A percentile compares a stretch with the other conserved stretches of the same genome.
Evolutionary conservation across 1,140 invertebrate genomes (phyloP).

Genomic region (Nomia melanderi): DNA sequence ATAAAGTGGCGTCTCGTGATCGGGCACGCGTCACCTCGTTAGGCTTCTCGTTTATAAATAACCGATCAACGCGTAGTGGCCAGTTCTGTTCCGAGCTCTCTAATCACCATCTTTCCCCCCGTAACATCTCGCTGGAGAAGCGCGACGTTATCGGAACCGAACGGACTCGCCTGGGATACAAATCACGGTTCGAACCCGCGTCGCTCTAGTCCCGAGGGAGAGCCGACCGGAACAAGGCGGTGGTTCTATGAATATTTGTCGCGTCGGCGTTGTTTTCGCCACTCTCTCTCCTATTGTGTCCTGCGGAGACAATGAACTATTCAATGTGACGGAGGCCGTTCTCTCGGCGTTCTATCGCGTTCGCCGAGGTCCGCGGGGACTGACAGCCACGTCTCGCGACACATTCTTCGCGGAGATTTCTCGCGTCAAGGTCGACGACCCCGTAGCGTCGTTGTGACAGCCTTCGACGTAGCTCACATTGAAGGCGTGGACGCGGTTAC

Average conservation of each 20-base stretch:
- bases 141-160: too few species aligned
- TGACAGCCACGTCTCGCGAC: not conserved
- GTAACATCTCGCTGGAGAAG: too few species aligned
- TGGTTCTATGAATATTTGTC: constrained; percentile 45
- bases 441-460: not conserved
- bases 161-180: not conserved
- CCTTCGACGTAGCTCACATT: constrained; percentile 29
- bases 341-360: not conserved
- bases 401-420: constrained; percentile 12
- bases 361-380: constrained; percentile 24
- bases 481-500: too few species aligned
- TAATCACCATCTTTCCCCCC: too few species aligned
- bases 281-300: constrained; percentile 13
- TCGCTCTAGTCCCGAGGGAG: not conserved
- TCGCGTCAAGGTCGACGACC: constrained; percentile 35
- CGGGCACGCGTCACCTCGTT: constrained; percentile 20
- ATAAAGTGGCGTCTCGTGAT: constrained; percentile 23
- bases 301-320: constrained; percentile 34
- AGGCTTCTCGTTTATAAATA: not conserved
- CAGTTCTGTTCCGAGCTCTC: not conserved
- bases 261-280: constrained; percentile 38
- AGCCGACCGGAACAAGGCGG: not conserved
- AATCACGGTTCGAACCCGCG: not conserved
- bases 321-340: constrained; percentile 20
- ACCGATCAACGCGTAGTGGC: not conserved